Evolutionary conservation across 2,797 vertebrate genomes (phyloP).

Genomic region (Spondyliosoma cantharus): DNA sequence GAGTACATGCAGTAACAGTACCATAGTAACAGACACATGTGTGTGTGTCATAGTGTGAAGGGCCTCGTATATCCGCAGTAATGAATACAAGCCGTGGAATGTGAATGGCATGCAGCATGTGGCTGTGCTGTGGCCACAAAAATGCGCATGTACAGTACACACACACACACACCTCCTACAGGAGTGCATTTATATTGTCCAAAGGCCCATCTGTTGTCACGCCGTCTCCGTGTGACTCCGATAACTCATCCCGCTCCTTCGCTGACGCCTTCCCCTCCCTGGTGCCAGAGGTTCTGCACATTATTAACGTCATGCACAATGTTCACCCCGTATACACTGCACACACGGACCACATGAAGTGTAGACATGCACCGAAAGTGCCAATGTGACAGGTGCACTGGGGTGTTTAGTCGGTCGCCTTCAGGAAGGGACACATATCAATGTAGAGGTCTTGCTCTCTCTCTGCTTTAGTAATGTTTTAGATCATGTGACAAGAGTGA

Average conservation of each 20-base stretch:
- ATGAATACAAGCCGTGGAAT: constrained; percentile 70
- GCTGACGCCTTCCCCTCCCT: constrained; percentile 21
- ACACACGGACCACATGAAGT: background rate
- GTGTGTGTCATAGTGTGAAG: constrained; percentile 31
- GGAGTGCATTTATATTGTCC: constrained; percentile 41
- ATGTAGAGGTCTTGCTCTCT: background rate
- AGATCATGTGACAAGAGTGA: background rate
- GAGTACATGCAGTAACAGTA: background rate
- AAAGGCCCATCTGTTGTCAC: constrained; percentile 54
- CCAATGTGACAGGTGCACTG: constrained; percentile 47
- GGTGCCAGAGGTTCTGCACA: constrained; percentile 28
- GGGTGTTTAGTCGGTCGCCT: background rate
- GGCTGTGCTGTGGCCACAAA: constrained; percentile 21
- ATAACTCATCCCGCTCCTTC: constrained; percentile 33
- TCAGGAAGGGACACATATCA: background rate
- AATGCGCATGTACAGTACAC: background rate
- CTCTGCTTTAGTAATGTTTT: background rate
- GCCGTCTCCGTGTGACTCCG: constrained; percentile 26
- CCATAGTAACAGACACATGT: background rate
- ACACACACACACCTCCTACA: constrained; percentile 13
- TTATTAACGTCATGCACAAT: constrained; percentile 13
- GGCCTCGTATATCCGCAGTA: constrained; percentile 53
- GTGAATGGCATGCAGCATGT: constrained; percentile 52
- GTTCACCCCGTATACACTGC: background rate
- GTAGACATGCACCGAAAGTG: constrained; percentile 15